Conservation (phyloP, 2,797 vertebrate species). For the Urosaurus nigricauda region DNA sequence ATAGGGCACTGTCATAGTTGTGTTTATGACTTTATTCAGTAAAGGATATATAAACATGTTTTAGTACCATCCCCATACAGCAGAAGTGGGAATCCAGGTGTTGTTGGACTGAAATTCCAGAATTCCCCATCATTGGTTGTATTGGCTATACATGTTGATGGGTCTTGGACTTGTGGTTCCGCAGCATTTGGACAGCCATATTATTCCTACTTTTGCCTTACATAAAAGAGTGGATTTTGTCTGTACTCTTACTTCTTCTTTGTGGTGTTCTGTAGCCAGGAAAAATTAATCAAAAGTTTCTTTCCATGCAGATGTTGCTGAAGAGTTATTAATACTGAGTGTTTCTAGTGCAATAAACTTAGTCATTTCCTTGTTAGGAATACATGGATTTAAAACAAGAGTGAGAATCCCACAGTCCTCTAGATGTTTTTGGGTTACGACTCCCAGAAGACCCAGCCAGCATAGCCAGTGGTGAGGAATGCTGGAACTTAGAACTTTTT, state of each 20-base stretch:
- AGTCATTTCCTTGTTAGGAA: not conserved
- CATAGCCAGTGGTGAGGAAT: too few species aligned
- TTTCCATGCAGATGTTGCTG: not conserved
- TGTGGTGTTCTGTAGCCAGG: not conserved
- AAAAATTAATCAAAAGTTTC: not conserved
- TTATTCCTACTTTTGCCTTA: too few species aligned
- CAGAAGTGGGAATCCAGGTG: too few species aligned
- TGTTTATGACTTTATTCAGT: not conserved
- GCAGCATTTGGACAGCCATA: too few species aligned
- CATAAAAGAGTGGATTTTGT: not conserved
- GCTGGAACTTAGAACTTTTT: too few species aligned
- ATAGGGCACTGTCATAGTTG: not conserved
- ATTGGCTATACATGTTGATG: too few species aligned
- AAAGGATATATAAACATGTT: not conserved
- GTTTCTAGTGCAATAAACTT: not conserved
- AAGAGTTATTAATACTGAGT: not conserved
- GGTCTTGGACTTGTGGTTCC: too few species aligned
- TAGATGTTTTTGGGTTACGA: too few species aligned
- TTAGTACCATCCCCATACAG: not conserved
- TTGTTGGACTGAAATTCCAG: too few species aligned
- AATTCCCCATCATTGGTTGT: too few species aligned
- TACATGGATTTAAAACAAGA: not conserved
- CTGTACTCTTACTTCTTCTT: not conserved
- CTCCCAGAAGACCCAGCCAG: too few species aligned
- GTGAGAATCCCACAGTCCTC: too few species aligned